Evolutionary conservation across 2,113 vertebrate species (phyloP).

Genomic region (Natator depressus): DNA sequence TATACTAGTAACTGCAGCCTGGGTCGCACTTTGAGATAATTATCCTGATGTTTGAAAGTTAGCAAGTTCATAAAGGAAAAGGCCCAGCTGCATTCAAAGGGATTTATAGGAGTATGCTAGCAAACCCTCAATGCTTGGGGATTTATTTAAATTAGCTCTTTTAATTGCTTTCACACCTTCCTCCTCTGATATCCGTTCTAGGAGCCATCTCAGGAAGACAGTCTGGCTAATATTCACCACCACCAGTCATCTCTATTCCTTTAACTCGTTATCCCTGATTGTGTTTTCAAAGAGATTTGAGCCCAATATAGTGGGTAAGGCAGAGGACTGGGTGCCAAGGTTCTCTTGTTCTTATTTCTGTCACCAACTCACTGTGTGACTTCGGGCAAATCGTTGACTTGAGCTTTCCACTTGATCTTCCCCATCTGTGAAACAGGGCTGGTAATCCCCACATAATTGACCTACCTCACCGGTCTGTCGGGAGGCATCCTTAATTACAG

Average conservation of each 20-base stretch:
- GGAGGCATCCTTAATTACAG: neutral
- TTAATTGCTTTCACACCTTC: conserved; percentile 67
- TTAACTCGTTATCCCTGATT: conserved; percentile 32
- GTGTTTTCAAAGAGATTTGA: neutral
- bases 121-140: conserved; percentile 50
- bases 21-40: conserved; percentile 65
- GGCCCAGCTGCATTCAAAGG: conserved; percentile 22
- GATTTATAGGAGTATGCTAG: conserved; percentile 49
- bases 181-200: conserved; percentile 31
- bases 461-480: neutral
- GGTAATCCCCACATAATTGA: neutral
- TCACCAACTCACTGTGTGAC: neutral
- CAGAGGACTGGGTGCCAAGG: neutral
- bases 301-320: neutral
- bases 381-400: neutral
- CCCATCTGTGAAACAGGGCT: neutral
- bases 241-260: conserved; percentile 25
- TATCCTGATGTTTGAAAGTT: conserved; percentile 56
- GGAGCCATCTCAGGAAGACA: conserved; percentile 53
- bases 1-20: conserved; percentile 52
- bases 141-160: conserved; percentile 60
- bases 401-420: neutral
- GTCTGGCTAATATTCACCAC: conserved; percentile 34
- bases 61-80: conserved; percentile 44
- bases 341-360: neutral